Conservation (phyloP, 1,140 invertebrate genomes). For the Hydropsyche tenuis region DNA sequence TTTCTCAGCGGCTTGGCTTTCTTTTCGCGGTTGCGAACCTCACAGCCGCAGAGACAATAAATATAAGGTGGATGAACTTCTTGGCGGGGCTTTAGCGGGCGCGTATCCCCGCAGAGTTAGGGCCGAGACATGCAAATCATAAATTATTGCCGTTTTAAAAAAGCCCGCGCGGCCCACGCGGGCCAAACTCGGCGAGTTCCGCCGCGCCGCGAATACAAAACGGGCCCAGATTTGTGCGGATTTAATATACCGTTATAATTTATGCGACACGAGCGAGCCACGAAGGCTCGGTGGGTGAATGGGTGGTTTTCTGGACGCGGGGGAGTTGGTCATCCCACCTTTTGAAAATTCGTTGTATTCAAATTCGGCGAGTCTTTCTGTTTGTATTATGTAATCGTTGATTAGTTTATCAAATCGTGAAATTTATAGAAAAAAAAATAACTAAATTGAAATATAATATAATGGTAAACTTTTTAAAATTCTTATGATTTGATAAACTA, state of each 20-base stretch:
- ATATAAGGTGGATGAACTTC: constrained; percentile 51
- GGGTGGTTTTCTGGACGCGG: constrained; percentile 2
- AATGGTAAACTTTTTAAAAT: too few species aligned
- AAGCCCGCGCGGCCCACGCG: constrained; percentile 25
- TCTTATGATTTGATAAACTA: too few species aligned
- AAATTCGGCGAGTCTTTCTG: too few species aligned
- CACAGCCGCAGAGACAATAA: constrained; percentile 41
- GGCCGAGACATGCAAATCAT: constrained; percentile 50
- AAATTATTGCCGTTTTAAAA: constrained; percentile 49
- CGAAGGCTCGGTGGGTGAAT: background rate
- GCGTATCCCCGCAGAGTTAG: constrained; percentile 45
- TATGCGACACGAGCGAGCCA: constrained; percentile 41
- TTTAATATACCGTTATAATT: constrained; percentile 50
- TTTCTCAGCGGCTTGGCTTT: background rate
- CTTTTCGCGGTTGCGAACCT: background rate
- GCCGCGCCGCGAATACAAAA: constrained; percentile 42
- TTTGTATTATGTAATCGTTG: too few species aligned
- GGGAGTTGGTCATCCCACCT: background rate
- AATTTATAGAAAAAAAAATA: too few species aligned
- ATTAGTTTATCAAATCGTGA: too few species aligned
- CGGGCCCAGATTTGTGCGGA: constrained; percentile 42
- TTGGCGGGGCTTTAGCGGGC: constrained; percentile 43
- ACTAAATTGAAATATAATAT: too few species aligned
- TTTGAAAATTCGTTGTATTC: background rate
- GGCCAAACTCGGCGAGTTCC: constrained; percentile 10